Base-by-base conservation (phyloP, 1,140 invertebrate genomes). In the Bombus consobrinus region DNA sequence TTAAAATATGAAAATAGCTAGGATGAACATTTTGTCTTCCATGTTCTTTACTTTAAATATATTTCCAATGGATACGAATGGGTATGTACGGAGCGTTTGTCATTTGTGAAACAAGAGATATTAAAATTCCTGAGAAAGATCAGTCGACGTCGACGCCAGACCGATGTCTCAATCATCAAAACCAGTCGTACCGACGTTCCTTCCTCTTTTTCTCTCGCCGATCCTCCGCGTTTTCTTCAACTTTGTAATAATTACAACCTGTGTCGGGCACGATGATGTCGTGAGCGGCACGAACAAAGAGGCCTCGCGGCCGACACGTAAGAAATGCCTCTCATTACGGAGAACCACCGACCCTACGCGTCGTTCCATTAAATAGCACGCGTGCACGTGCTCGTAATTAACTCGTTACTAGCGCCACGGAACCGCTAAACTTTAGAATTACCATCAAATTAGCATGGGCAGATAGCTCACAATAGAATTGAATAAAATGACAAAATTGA, bases 241-340 rank as follows among this genome's bases (percentile, higher is more conserved):
- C 71, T 85, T 85, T 85, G 79, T 81, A 85, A 85, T 89, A 89
- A 89, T 89, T 89, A 89, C 76, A 80, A 83, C 18, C 57, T 71
- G 69, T 18, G 81, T 64, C 69, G 34, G 18, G 32, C 57, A 62
- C n/a, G 78, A n/a, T 53, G 69, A 64, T 62, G 68, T 87, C 68
- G 66, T 57, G 78, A 43, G 82, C 82, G 82, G 66, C 39, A 59
- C 72, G 82, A 83, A 75, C 83, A 85, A 87, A 90, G 81, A 71
- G 53, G 47, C 41, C 37, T 79, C 73, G 72, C 68, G 32, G 79
- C 72, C 84, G 84, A 81, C 80, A 53, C 71, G 71, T 91, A 91
- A 91, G 85, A 91, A 91, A 87, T 81, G 77, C 69, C 82, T 89
- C 83, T 89, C 87, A 91, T 91, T 91, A 91, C 71, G 15, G 78